Base-by-base conservation (phyloP, 2,888 invertebrate species). In the Synanthedon myopaeformis region DNA sequence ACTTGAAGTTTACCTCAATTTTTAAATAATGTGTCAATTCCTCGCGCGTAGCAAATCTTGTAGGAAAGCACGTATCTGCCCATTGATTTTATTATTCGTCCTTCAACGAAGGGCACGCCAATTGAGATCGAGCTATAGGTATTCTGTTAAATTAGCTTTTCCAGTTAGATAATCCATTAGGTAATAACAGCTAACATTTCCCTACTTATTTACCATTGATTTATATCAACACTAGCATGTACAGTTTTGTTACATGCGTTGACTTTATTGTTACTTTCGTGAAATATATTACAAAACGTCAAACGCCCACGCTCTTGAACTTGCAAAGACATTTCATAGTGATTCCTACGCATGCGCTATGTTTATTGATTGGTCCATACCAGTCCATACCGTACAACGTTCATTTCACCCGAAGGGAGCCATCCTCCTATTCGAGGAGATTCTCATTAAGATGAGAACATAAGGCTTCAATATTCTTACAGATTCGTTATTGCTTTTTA, bases 331-430 rank as follows among this genome's bases (percentile, higher is more conserved):
- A 52, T 56, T 57, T 14, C 35, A 5, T 6, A 45, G 28, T 35
- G 35, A 35, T 35, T 51, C 61, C 70, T 76, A 82, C 87, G 87
- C 87, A 87, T 86, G 87, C 87, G 87, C 79, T 72, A 62, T 76
- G 70, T 66, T 62, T 86, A 86, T 87, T 81, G 86, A 86, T 87
- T 79, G 66, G 65, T 69, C 63, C 69, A 35, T 35, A 23, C 23
- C 5, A 66, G 65, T 69, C 63, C 69, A 35, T 35, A 23, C 23
- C 5, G 23, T 23, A 35, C 35, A 68, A 63, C 64, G 72, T 70
- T 70, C 76, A 77, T 76, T 76, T 70, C 67, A 63, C 70, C 69
- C 67, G 67, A 66, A 58, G 58, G 23, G 60, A 61, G 62, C 60
- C 64, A n/a, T 70, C 62, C 52, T 66, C 57, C 17, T 49, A 45